Conservation (phyloP, 2,113 vertebrate genomes). For the Pachycephala philippinensis region DNA sequence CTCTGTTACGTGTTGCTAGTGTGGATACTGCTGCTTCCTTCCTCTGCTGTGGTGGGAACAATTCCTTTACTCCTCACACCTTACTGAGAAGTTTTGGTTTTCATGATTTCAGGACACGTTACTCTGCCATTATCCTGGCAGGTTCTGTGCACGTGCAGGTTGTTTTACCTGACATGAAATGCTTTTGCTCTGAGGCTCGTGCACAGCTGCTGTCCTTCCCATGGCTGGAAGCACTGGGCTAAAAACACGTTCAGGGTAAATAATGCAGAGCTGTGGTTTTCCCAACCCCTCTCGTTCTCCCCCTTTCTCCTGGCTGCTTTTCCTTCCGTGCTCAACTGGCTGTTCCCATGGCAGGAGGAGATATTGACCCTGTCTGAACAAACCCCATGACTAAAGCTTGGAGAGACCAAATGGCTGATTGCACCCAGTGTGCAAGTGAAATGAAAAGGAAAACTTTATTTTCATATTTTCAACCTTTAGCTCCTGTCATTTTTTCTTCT, state of each 20-base stretch:
- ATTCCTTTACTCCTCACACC: background rate
- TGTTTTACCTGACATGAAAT: background rate
- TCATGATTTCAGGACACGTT: background rate
- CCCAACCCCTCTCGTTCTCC: fast-evolving
- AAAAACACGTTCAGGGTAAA: background rate
- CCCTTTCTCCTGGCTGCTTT: background rate
- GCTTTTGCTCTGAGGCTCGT: background rate
- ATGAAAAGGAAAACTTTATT: background rate
- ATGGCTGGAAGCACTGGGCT: background rate
- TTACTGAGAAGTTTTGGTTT: background rate
- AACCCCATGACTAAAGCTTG: background rate
- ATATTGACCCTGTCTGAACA: background rate
- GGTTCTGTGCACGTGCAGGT: background rate
- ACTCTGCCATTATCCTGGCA: background rate
- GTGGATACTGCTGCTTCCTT: background rate
- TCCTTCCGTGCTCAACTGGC: background rate
- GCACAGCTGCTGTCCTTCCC: background rate
- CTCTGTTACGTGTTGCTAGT: background rate
- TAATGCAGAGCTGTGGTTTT: background rate
- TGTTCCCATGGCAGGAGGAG: background rate
- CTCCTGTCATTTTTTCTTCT: background rate
- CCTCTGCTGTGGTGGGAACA: background rate
- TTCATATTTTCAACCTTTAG: background rate
- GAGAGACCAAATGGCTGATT: background rate
- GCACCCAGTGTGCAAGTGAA: background rate